These are phyloP conservation scores for Aspidapion aeneum DNA, from an alignment of 2,888 invertebrate species.

Conservation along the genomic window DNA sequence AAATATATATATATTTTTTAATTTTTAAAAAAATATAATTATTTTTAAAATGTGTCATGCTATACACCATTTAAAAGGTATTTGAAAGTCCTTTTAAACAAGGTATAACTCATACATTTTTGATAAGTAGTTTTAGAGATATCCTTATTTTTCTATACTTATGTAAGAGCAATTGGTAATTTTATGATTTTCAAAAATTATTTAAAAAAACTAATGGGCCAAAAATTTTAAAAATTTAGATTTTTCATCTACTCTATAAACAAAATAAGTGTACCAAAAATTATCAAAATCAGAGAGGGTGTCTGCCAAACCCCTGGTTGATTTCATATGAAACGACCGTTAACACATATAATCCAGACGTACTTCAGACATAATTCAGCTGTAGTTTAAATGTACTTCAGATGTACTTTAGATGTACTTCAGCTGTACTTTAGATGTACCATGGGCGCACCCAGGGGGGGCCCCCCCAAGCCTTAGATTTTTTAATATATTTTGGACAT, in stretches of 20 bases:
- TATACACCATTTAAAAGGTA: background rate
- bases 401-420: no score
- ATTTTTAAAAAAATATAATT: background rate
- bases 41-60: background rate
- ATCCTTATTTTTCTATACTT: background rate
- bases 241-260: background rate
- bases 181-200: constrained; percentile 3
- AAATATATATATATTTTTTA: no score
- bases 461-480: no score
- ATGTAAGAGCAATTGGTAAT: background rate
- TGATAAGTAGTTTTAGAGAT: constrained; percentile 1
- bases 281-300: background rate
- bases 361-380: no score
- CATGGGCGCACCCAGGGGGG: no score
- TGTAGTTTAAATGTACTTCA: no score
- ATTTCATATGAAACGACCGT: background rate
- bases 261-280: background rate
- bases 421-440: no score
- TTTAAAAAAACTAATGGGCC: constrained; percentile 1
- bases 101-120: constrained; percentile 2
- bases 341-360: no score
- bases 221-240: background rate
- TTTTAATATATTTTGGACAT: no score
- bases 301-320: background rate
- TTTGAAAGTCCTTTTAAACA: constrained; percentile 5